These are phyloP conservation scores for Sinocyclocheilus maitianheensis DNA, from an alignment of 2,113 vertebrate genomes.

Conservation along the genomic window DNA sequence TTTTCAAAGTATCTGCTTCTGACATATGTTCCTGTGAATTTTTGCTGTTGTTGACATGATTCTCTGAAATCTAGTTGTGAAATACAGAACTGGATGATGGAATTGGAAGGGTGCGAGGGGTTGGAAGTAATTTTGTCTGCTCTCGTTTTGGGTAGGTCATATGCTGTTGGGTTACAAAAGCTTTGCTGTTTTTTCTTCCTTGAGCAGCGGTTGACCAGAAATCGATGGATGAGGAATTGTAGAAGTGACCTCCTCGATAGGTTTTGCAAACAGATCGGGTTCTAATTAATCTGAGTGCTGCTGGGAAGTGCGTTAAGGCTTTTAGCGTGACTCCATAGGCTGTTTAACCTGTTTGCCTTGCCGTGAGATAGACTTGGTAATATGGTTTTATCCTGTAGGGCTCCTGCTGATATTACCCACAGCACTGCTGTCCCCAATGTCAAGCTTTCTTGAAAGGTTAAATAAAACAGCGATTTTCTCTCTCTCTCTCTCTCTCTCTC, in stretches of 20 bases:
- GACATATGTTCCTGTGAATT: not conserved
- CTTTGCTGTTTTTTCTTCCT: not conserved
- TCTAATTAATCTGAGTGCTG: slow-evolving; percentile 17
- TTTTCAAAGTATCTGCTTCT: not conserved
- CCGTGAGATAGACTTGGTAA: not conserved
- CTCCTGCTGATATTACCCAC: slow-evolving; percentile 17
- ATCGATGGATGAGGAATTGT: not conserved
- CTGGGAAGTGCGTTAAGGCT: not conserved
- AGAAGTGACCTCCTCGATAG: not conserved
- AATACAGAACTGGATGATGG: not conserved
- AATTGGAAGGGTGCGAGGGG: not conserved
- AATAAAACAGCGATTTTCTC: slow-evolving; percentile 20
- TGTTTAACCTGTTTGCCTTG: slow-evolving; percentile 26
- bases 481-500: not conserved
- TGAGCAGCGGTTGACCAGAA: not conserved
- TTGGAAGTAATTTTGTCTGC: slow-evolving; percentile 11
- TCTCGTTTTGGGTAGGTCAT: not conserved
- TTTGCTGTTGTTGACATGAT: not conserved
- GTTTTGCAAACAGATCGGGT: not conserved
- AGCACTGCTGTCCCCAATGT: slow-evolving; percentile 17
- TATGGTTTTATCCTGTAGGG: slow-evolving; percentile 25
- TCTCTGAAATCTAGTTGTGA: not conserved
- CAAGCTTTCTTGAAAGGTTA: slow-evolving; percentile 24
- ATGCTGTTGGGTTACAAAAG: not conserved
- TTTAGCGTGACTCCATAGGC: not conserved